These are phyloP conservation scores for Xanthorhoe spadicearia DNA, from an alignment of 2,888 invertebrate genomes.

Conservation along the genomic window DNA sequence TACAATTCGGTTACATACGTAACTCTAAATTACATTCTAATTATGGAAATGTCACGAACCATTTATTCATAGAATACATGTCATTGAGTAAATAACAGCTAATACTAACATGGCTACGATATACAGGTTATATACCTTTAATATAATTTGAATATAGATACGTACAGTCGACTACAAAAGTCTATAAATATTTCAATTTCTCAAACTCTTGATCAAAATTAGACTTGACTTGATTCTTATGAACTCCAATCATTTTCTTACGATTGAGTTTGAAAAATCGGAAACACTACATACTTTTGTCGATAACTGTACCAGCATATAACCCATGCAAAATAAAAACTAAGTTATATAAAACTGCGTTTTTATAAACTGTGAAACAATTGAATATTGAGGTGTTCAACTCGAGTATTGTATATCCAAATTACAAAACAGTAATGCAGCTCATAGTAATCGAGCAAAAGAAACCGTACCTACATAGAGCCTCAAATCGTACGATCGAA, in stretches of 20 bases:
- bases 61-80: conserved; percentile 66
- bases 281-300: not conserved
- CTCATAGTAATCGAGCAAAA: conserved; percentile 52
- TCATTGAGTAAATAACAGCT: conserved; percentile 60
- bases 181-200: not conserved
- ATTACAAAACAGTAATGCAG: conserved; percentile 69
- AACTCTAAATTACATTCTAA: conserved; percentile 59
- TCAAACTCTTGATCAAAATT: not conserved
- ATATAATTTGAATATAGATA: conserved; percentile 58
- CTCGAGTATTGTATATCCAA: conserved; percentile 49
- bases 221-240: not conserved
- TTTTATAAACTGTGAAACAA: too few relatives aligned
- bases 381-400: not conserved
- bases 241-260: not conserved
- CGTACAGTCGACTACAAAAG: not conserved
- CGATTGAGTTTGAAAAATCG: not conserved
- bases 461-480: conserved; percentile 22
- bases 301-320: not conserved
- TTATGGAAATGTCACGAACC: conserved; percentile 82
- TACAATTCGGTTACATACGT: conserved; percentile 40
- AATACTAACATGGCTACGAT: conserved; percentile 45
- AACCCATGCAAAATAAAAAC: not conserved
- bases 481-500: conserved; percentile 26
- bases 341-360: too few relatives aligned
- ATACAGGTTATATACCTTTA: conserved; percentile 53